These are phyloP conservation scores for Varecia variegata DNA, from an alignment of 2,797 vertebrate species.

Conservation along the genomic window DNA sequence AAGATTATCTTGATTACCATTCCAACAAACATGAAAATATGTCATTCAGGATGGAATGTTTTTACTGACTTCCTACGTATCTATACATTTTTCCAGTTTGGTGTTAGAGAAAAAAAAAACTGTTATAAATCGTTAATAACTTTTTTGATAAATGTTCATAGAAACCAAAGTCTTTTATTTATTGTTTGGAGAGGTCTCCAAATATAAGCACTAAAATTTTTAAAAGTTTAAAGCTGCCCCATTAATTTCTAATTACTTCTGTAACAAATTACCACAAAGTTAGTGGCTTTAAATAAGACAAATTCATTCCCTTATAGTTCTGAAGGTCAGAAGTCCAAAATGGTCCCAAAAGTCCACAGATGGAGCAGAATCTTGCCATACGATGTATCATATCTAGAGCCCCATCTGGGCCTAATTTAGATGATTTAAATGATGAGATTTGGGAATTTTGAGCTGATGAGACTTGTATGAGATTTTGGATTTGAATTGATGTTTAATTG, in stretches of 20 bases:
- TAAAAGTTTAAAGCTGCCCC: background rate
- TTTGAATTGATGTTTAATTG: background rate
- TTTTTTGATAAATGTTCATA: background rate
- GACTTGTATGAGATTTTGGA: background rate
- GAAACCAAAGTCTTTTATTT: background rate
- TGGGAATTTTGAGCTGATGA: background rate
- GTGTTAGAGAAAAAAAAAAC: background rate
- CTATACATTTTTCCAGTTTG: background rate
- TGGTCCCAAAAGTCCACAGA: background rate
- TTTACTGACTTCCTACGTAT: background rate
- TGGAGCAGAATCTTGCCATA: background rate
- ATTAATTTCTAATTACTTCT: background rate
- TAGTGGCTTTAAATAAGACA: background rate
- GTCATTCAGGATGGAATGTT: background rate
- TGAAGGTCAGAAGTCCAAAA: background rate
- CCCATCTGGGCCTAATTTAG: background rate
- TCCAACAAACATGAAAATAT: conserved; percentile 31
- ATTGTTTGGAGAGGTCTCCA: background rate
- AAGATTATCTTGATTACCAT: conserved; percentile 4
- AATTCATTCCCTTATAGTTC: background rate
- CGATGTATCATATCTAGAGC: background rate
- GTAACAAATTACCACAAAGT: background rate
- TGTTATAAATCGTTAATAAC: background rate
- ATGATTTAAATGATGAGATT: background rate
- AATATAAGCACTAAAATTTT: background rate